Evolutionary conservation across 1,140 invertebrate genomes (phyloP).

Genomic region (Acyrthosiphon pisum): DNA sequence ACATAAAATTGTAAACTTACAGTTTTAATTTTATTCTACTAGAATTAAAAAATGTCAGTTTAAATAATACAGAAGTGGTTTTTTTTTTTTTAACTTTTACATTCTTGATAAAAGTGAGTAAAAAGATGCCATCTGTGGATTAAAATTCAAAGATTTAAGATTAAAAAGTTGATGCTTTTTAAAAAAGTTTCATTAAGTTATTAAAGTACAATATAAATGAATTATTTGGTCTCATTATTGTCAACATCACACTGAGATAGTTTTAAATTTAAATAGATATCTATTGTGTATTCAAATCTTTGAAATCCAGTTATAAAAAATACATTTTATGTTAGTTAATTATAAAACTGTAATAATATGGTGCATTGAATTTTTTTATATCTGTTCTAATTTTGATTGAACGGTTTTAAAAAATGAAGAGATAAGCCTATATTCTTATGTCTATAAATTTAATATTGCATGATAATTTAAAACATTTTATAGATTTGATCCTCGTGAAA

Average conservation of each 20-base stretch:
- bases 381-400: background rate
- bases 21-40: too few relatives aligned
- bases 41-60: background rate
- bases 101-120: background rate
- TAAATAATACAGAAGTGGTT: background rate
- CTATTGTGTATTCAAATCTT: background rate
- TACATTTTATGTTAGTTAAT: background rate
- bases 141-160: background rate
- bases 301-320: background rate
- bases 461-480: constrained; percentile 34
- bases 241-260: background rate
- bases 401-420: background rate
- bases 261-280: background rate
- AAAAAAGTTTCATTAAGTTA: background rate
- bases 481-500: constrained; percentile 56
- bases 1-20: too few relatives aligned
- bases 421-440: background rate
- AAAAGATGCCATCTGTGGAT: background rate
- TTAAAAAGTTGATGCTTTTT: background rate
- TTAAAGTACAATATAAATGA: background rate
- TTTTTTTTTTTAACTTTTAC: background rate
- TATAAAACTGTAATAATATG: background rate
- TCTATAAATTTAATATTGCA: background rate
- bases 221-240: background rate
- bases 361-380: too few relatives aligned